Evolutionary conservation across 2,113 vertebrate genomes (phyloP).

Genomic region (Apodemus sylvaticus): DNA sequence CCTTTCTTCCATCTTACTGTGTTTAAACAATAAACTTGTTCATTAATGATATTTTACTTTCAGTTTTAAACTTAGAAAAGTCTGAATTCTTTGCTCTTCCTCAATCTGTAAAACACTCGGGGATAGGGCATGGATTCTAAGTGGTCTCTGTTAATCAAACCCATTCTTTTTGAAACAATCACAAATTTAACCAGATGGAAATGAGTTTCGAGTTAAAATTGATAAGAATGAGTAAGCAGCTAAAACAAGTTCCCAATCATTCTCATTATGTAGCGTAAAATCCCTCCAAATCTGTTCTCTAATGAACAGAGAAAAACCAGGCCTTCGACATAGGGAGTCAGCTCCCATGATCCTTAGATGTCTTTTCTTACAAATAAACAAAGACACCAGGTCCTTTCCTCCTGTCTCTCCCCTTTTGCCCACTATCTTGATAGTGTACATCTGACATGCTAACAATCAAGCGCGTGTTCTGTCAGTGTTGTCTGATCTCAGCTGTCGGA

Average conservation of each 20-base stretch:
- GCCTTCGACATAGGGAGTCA: slow-evolving; percentile 41
- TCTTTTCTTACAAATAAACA: slow-evolving; percentile 77
- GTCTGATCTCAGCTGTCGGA: slow-evolving; percentile 83
- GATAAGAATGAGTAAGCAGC: slow-evolving; percentile 27
- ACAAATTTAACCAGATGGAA: slow-evolving; percentile 54
- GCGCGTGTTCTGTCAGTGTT: slow-evolving; percentile 75
- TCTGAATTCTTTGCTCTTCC: not conserved
- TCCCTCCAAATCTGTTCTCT: slow-evolving; percentile 34
- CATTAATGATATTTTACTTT: slow-evolving; percentile 24
- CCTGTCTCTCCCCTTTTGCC: slow-evolving; percentile 70
- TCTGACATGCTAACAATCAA: slow-evolving; percentile 82
- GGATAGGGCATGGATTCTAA: not conserved
- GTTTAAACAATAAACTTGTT: not conserved
- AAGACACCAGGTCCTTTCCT: slow-evolving; percentile 69
- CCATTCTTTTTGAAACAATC: slow-evolving; percentile 35
- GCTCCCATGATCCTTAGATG: slow-evolving; percentile 41
- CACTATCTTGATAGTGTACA: slow-evolving; percentile 78
- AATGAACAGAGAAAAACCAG: slow-evolving; percentile 49
- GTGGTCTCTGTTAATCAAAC: not conserved
- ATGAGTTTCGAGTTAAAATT: slow-evolving; percentile 7
- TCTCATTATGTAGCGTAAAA: slow-evolving; percentile 39
- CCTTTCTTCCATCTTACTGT: not conserved
- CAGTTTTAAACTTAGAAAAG: not conserved
- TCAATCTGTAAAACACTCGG: not conserved
- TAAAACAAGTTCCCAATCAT: slow-evolving; percentile 25